A percentile compares a stretch with the other conserved stretches of the same genome.
Evolutionary conservation across 2,888 invertebrate species (phyloP).

Genomic region (Sthenelais limicola): DNA sequence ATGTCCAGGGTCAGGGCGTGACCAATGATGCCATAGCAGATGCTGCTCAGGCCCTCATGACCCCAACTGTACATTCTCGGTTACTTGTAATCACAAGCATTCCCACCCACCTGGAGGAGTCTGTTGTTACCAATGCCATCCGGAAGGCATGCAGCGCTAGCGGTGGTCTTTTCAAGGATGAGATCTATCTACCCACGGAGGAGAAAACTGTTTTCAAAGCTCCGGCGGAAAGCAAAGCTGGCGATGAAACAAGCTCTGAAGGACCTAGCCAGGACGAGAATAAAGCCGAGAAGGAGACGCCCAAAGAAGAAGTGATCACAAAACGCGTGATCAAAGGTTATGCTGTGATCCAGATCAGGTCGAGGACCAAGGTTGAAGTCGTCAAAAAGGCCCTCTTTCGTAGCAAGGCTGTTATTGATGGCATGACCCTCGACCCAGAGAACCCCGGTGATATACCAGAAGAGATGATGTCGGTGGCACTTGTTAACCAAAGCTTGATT

Average conservation of each 20-base stretch:
- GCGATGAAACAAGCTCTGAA: background rate
- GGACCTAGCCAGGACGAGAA: background rate
- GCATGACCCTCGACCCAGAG: constrained; percentile 55
- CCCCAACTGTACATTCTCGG: constrained; percentile 62
- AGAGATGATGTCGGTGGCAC: constrained; percentile 59
- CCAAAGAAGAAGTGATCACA: background rate
- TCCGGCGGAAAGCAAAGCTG: background rate
- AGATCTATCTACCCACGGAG: constrained; percentile 64
- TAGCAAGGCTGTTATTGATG: constrained; percentile 58
- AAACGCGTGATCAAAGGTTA: constrained; percentile 56
- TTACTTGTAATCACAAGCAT: constrained; percentile 67
- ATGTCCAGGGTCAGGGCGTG: constrained; percentile 59
- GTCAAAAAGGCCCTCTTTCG: constrained; percentile 63
- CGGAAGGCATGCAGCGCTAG: constrained; percentile 59
- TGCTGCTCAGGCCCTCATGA: constrained; percentile 58
- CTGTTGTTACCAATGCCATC: constrained; percentile 59
- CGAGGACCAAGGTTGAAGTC: constrained; percentile 64
- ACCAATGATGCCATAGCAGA: constrained; percentile 64
- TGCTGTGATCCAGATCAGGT: constrained; percentile 64
- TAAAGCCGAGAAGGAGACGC: background rate
- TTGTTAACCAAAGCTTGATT: constrained; percentile 62
- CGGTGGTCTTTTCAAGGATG: constrained; percentile 67
- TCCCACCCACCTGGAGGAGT: constrained; percentile 58
- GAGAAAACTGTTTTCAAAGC: background rate
- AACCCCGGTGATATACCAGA: constrained; percentile 60